Percentiles rank a stretch among this genome's conserved stretches.
phyloP scores from a whole-genome alignment of 2,113 vertebrate species.

The Spilogale gracilis region DNA sequence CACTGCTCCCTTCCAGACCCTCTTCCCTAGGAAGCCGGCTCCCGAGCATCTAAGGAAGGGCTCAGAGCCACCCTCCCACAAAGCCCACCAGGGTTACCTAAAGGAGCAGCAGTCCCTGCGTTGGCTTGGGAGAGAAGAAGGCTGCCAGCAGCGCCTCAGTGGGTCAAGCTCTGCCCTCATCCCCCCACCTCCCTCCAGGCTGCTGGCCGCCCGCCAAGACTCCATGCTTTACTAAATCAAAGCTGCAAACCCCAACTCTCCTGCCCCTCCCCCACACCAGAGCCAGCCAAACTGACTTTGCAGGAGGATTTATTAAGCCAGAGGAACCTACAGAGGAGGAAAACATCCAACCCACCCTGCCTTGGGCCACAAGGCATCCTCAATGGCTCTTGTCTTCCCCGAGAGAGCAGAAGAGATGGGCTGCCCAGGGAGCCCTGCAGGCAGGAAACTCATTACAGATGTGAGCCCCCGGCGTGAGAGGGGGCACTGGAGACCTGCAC shows the following conservation, averaged over 20 bases:
- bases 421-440: conserved; percentile 82
- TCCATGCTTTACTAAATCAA: conserved; percentile 77
- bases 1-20: background rate
- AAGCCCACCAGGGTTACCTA: background rate
- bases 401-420: conserved; percentile 78
- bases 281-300: conserved; percentile 76
- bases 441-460: conserved; percentile 88
- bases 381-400: conserved; percentile 70
- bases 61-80: background rate
- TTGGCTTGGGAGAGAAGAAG: background rate
- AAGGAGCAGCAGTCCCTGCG: background rate
- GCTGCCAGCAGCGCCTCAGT: background rate
- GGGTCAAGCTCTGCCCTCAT: background rate
- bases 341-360: background rate
- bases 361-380: conserved; percentile 66
- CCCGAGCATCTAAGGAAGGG: background rate
- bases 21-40: background rate
- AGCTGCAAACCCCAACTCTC: conserved; percentile 73
- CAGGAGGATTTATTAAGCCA: conserved; percentile 84
- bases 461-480: conserved; percentile 75
- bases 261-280: conserved; percentile 17
- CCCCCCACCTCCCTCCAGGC: background rate
- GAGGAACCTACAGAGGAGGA: conserved; percentile 59
- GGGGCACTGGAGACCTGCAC: conserved; percentile 82
- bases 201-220: conserved; percentile 67